Evolutionary conservation across 2,797 vertebrate genomes (phyloP).

Genomic region (Muraenolepis orangiensis): DNA sequence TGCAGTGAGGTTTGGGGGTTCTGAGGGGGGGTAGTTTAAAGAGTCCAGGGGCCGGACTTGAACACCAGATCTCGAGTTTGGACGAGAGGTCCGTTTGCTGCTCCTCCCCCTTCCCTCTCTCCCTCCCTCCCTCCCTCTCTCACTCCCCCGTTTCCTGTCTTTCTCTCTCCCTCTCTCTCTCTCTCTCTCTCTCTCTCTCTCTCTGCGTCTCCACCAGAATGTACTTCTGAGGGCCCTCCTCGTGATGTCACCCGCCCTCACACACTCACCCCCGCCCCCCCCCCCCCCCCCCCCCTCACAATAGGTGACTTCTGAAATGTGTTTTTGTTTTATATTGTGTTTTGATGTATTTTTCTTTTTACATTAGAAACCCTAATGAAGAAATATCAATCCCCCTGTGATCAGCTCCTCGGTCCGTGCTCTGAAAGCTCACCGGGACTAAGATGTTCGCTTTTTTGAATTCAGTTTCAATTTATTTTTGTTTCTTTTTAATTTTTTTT

Average conservation of each 20-base stretch:
- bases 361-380: conserved; percentile 63
- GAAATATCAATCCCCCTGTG: conserved; percentile 53
- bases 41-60: conserved; percentile 53
- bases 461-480: conserved; percentile 48
- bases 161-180: not conserved
- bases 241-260: conserved; percentile 73
- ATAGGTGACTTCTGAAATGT: conserved; percentile 47
- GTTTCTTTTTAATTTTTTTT: conserved; percentile 19
- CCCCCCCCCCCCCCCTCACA: conserved; percentile 36
- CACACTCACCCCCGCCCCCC: conserved; percentile 45
- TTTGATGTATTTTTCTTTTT: conserved; percentile 29
- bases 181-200: not conserved
- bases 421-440: conserved; percentile 53
- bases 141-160: not conserved
- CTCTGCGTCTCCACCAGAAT: conserved; percentile 85
- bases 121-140: conserved; percentile 17
- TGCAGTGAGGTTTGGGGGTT: not conserved
- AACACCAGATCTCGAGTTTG: conserved; percentile 64
- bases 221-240: conserved; percentile 88
- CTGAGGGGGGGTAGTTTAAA: conserved; percentile 27
- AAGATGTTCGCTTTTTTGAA: conserved; percentile 65
- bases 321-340: conserved; percentile 31
- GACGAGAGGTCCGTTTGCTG: conserved; percentile 74
- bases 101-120: not conserved
- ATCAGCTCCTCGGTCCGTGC: conserved; percentile 67